Percentiles rank a stretch among this genome's conserved stretches.
Conservation (phyloP, 2,888 invertebrate genomes). For the Euspilapteryx auroguttella region DNA sequence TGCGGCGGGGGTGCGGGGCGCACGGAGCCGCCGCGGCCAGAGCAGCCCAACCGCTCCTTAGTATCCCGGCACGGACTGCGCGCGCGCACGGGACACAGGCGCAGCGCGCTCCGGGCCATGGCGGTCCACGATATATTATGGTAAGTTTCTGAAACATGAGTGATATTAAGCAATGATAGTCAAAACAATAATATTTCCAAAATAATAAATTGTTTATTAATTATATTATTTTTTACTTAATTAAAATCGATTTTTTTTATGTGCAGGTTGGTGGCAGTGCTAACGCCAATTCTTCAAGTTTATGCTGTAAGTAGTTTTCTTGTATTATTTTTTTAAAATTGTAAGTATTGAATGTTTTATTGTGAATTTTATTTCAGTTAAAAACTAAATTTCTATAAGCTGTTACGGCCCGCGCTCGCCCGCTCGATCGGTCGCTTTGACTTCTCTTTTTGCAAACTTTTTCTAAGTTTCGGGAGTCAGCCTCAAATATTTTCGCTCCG, state of each 20-base stretch:
- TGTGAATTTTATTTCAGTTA: conserved; percentile 6
- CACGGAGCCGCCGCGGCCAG: conserved; percentile 30
- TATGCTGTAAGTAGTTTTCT: conserved; percentile 33
- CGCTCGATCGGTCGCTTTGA: conserved; percentile 32
- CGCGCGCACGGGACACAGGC: conserved; percentile 56
- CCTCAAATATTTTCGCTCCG: conserved; percentile 3
- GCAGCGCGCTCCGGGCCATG: conserved; percentile 55
- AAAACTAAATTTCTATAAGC: too few species aligned
- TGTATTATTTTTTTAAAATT: conserved; percentile 10
- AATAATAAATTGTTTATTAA: background rate
- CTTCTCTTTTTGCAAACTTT: conserved; percentile 47
- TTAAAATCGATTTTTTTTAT: conserved; percentile 4
- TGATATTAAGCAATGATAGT: too few species aligned
- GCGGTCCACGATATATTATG: conserved; percentile 50
- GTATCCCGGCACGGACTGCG: conserved; percentile 56
- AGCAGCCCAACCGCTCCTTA: conserved; percentile 44
- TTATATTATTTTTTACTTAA: background rate
- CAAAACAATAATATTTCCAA: background rate
- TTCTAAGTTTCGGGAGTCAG: conserved; percentile 6
- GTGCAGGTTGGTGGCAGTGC: conserved; percentile 40
- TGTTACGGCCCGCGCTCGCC: too few species aligned
- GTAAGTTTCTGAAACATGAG: conserved; percentile 33
- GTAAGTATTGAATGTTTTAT: background rate
- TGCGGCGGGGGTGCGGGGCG: conserved; percentile 11
- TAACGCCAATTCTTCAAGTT: conserved; percentile 33